These are phyloP conservation scores for Orthosia gothica DNA, from an alignment of 2,888 invertebrate genomes.

Conservation along the genomic window DNA sequence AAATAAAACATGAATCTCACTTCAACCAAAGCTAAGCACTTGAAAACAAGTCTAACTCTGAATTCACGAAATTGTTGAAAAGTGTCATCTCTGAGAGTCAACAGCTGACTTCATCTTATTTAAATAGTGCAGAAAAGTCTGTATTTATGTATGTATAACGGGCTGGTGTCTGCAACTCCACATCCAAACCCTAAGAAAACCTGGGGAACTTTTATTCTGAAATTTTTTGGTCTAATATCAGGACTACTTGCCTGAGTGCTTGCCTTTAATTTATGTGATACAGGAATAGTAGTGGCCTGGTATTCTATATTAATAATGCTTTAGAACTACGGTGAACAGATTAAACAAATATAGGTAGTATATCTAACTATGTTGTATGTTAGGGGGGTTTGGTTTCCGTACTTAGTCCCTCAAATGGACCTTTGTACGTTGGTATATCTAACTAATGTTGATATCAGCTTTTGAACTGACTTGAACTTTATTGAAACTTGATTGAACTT, in stretches of 20 bases:
- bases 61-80: slow-evolving; percentile 4
- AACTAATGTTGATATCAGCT: no score
- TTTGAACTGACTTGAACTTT: no score
- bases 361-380: no score
- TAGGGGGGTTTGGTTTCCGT: no score
- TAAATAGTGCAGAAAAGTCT: no score
- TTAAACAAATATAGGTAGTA: background rate
- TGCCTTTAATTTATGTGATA: background rate
- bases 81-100: background rate
- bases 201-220: background rate
- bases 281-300: background rate
- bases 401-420: no score
- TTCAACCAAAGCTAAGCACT: background rate
- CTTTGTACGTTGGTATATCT: no score
- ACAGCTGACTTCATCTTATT: background rate
- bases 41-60: background rate
- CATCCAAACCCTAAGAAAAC: background rate
- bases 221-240: background rate
- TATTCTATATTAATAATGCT: background rate
- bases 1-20: slow-evolving; percentile 32
- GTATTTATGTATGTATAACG: no score
- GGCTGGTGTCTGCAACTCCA: no score
- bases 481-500: no score
- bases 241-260: background rate
- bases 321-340: background rate